Base-by-base conservation (phyloP, 2,888 invertebrate genomes). In the Deroplatys truncata region DNA sequence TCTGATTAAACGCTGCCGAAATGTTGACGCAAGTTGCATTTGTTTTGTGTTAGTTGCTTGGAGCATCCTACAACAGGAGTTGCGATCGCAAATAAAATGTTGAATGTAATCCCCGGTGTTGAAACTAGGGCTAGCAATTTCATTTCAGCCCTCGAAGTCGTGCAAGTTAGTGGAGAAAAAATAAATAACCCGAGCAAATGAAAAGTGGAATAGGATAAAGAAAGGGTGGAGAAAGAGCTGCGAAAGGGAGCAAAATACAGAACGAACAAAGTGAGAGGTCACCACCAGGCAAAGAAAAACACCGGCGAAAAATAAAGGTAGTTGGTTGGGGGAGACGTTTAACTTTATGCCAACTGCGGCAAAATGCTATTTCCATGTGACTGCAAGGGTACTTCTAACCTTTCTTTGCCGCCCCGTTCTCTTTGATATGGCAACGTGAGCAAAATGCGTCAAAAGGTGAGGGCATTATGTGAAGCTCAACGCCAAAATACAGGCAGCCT, bases 381-480 rank as follows among this genome's bases (percentile, higher is more conserved):
- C 56, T 72, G 56, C 56, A 72, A 72, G 56, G 56, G 56, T 72
- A 72, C 56, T 72, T 72, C 56, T 72, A 72, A 72, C 56, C 16
- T 72, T 72, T 72, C 56, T 72, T 72, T 72, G 56, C 56, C 25
- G 56, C 56, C 56, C 56, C 56, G 56, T 72, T 72, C 56, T 72
- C 56, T 72, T 72, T 72, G 56, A 72, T 72, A 72, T 25, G 84
- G 31, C 82, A 31, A 83, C 83, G 87, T 35, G 87, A 83, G 83
- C 82, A 82, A 87, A 87, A 87, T 87, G 86, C 72, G 31, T 15
- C 86, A 82, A 20, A 29, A 86, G 86, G 87, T 87, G 87, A 82
- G 87, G 87, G 82, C 82, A 87, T 72, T 72, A 72, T 72, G 56
- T 25, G 56, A 72, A 72, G 25, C 56, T 72, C 56, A 72, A 72